Evolutionary conservation across 2,888 invertebrate genomes (phyloP).

Genomic region (Lamproptera curius): DNA sequence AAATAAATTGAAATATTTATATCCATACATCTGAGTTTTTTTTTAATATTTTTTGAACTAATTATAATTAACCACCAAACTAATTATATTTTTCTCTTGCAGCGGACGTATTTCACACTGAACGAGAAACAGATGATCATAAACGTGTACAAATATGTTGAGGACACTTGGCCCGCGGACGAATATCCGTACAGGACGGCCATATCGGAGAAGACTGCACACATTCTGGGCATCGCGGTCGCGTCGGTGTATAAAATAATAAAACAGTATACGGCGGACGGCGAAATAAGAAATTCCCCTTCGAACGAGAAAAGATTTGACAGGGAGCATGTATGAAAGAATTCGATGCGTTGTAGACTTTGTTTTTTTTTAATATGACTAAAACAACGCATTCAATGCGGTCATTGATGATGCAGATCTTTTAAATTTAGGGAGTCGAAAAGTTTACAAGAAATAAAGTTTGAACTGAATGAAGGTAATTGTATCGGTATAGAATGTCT

Average conservation of each 20-base stretch:
- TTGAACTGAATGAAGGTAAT: too few species aligned
- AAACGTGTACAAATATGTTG: conserved; percentile 14
- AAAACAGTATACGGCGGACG: conserved; percentile 14
- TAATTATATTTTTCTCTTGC: background rate
- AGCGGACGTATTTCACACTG: conserved; percentile 9
- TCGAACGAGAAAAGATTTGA: conserved; percentile 1
- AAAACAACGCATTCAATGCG: too few species aligned
- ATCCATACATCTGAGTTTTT: background rate
- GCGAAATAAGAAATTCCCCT: conserved; percentile 11
- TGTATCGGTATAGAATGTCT: too few species aligned
- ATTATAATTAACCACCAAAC: too few species aligned
- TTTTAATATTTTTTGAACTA: background rate
- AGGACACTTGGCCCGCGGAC: conserved; percentile 20
- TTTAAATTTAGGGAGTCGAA: conserved; percentile 16
- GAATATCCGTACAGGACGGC: conserved; percentile 21
- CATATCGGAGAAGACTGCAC: conserved; percentile 15
- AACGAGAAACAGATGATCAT: conserved; percentile 14
- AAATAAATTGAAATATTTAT: background rate
- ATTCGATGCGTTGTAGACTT: too few species aligned
- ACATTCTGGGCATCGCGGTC: conserved; percentile 14
- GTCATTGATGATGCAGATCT: conserved; percentile 16
- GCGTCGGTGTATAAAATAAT: conserved; percentile 18
- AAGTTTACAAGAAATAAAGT: too few species aligned
- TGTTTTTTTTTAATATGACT: too few species aligned
- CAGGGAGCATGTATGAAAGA: too few species aligned